Evolutionary conservation across 2,797 vertebrate species (phyloP).

Genomic region (Paguma larvata): DNA sequence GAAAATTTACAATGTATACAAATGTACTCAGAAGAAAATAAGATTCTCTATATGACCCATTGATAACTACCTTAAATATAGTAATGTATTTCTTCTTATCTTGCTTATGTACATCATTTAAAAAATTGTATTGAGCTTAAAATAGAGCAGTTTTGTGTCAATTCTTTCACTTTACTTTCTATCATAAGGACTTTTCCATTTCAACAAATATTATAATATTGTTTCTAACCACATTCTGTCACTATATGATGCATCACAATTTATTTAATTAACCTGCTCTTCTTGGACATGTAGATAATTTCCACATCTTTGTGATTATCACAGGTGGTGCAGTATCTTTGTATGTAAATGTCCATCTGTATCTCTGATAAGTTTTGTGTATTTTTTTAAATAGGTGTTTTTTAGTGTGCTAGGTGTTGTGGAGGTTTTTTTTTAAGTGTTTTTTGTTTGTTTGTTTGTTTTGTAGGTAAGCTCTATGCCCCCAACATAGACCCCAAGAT

Average conservation of each 20-base stretch:
- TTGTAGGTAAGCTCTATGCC: neutral
- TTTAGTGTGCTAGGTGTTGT: neutral
- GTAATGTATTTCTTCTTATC: neutral
- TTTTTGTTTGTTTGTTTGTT: neutral
- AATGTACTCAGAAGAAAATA: constrained; percentile 6
- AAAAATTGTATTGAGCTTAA: constrained; percentile 21
- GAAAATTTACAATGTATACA: neutral
- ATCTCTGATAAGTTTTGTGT: constrained; percentile 55
- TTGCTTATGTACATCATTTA: constrained; percentile 12
- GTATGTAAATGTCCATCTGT: neutral
- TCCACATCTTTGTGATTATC: constrained; percentile 32
- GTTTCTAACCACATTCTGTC: neutral
- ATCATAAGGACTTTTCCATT: constrained; percentile 7
- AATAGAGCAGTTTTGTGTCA: neutral
- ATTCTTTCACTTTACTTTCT: constrained; percentile 34
- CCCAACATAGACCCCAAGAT: neutral
- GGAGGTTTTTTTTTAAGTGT: neutral
- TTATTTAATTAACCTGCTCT: neutral
- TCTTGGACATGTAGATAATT: neutral
- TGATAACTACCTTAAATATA: constrained; percentile 46
- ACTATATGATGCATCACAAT: neutral
- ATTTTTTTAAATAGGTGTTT: neutral
- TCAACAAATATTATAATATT: neutral
- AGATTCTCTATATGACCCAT: neutral
- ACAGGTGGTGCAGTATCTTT: neutral